Evolutionary conservation across 1,140 invertebrate genomes (phyloP).

Genomic region (Magallana gigas): DNA sequence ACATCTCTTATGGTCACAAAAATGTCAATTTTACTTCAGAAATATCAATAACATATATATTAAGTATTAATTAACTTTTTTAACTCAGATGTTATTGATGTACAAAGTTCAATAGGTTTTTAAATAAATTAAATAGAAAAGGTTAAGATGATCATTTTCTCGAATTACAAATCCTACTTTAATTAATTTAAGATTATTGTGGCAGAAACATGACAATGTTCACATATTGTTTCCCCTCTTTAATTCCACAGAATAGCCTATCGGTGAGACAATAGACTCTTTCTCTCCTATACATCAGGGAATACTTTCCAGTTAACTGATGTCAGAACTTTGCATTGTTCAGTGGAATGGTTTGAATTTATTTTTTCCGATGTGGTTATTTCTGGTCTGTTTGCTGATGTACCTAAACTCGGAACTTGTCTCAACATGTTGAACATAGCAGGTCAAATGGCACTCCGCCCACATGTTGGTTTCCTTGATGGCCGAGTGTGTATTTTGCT

Average conservation of each 20-base stretch:
- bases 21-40: too few species aligned
- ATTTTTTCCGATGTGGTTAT: background rate
- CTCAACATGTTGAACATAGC: background rate
- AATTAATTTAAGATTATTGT: too few species aligned
- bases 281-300: background rate
- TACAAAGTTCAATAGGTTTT: too few species aligned
- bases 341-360: background rate
- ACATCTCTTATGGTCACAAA: too few species aligned
- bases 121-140: too few species aligned
- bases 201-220: background rate
- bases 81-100: too few species aligned
- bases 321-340: background rate
- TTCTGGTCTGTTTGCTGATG: slow-evolving; percentile 16
- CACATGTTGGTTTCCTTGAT: slow-evolving; percentile 21
- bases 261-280: background rate
- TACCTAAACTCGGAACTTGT: background rate
- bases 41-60: too few species aligned
- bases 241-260: too few species aligned
- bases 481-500: slow-evolving; percentile 21
- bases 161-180: too few species aligned
- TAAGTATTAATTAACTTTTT: too few species aligned
- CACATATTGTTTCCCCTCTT: background rate
- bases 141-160: too few species aligned
- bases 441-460: slow-evolving; percentile 26
- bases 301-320: background rate